A percentile compares a stretch with the other conserved stretches of the same genome.
phyloP scores from a whole-genome alignment of 2,888 invertebrate genomes.

The Callyntrura sp. region DNA sequence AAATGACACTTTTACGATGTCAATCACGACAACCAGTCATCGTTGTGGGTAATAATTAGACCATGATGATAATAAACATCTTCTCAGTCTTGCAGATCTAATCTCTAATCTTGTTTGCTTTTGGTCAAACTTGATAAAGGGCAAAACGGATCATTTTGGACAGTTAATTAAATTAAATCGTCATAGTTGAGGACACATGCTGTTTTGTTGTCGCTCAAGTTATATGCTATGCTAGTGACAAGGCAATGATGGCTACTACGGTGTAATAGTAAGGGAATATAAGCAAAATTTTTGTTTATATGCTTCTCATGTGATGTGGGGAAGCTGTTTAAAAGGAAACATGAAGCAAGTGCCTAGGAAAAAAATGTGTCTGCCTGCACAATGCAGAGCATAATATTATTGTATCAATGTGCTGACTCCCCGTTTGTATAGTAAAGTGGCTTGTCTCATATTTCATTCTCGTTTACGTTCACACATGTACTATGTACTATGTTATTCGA shows the following conservation, averaged over 20 bases:
- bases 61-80: conserved; percentile 9
- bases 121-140: conserved; percentile 18
- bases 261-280: background rate
- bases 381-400: background rate
- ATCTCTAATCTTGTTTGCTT: conserved; percentile 24
- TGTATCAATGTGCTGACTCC: conserved; percentile 24
- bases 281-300: background rate
- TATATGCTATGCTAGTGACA: background rate
- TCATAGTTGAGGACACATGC: conserved; percentile 20
- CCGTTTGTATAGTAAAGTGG: no score
- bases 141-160: conserved; percentile 29
- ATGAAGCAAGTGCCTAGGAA: no score
- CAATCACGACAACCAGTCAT: background rate
- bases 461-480: no score
- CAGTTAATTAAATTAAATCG: conserved; percentile 49
- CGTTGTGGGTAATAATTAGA: background rate
- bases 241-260: background rate
- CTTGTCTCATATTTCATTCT: no score
- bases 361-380: no score
- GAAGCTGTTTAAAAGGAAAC: no score
- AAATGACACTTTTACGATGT: background rate
- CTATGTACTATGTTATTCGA: no score
- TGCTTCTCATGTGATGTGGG: conserved; percentile 24
- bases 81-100: conserved; percentile 34
- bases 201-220: background rate